phyloP scores from a whole-genome alignment of 2,113 vertebrate genomes.

The Ailuropoda melanoleuca region DNA sequence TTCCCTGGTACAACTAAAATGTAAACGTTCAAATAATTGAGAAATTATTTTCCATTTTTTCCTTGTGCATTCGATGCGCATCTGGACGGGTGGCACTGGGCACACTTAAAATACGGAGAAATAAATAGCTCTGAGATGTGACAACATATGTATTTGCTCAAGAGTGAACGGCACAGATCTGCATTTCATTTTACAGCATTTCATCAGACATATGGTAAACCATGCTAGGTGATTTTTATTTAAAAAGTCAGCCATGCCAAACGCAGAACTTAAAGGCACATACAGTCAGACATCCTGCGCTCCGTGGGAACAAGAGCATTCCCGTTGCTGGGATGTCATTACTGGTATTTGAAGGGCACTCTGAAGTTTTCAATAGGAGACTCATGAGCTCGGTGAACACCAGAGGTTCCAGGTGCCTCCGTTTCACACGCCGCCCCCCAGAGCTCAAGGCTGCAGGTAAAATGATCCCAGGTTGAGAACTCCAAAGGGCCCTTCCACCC shows the following conservation, averaged over 20 bases:
- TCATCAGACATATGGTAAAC: constrained; percentile 54
- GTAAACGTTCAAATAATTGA: neutral
- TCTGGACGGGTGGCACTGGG: neutral
- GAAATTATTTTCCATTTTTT: constrained; percentile 15
- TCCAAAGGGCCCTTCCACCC: neutral
- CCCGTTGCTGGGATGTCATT: neutral
- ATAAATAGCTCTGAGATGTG: constrained; percentile 51
- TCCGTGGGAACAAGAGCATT: neutral
- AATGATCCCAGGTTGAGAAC: neutral
- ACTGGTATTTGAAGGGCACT: neutral
- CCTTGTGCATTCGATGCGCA: neutral
- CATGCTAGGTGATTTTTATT: constrained; percentile 59
- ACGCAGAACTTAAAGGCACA: constrained; percentile 24
- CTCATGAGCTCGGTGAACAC: neutral
- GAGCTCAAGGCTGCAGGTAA: neutral
- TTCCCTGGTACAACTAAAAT: neutral
- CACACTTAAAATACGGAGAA: constrained; percentile 54
- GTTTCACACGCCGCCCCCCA: neutral
- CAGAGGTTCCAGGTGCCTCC: neutral
- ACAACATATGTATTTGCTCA: constrained; percentile 34
- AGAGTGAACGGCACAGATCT: constrained; percentile 26
- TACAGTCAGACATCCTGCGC: neutral
- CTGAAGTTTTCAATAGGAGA: constrained; percentile 6
- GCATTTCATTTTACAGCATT: neutral
- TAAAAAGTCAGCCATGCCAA: constrained; percentile 27